phyloP scores from a whole-genome alignment of 1,140 invertebrate species.

The Campoletis sonorensis region DNA sequence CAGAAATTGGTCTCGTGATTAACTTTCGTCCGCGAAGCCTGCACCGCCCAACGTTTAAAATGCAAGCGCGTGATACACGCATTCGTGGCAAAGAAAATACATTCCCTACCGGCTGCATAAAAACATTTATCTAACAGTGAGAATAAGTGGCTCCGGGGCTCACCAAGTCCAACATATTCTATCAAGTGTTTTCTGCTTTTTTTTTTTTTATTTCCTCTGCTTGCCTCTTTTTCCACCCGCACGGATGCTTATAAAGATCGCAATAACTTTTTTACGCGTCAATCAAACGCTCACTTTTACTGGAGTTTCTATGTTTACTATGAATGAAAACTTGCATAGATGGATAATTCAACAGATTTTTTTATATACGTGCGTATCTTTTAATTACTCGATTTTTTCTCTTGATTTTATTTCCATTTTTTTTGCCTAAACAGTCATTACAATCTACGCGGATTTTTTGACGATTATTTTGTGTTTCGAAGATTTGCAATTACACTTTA shows the following conservation, averaged over 20 bases:
- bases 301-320: background rate
- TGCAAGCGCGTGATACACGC: background rate
- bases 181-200: background rate
- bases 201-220: slow-evolving; percentile 7
- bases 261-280: background rate
- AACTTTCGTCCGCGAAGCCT: slow-evolving; percentile 5
- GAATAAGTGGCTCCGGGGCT: slow-evolving; percentile 15
- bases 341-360: no score
- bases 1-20: slow-evolving; percentile 24
- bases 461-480: no score
- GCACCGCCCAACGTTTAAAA: slow-evolving; percentile 17
- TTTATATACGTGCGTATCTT: no score
- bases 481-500: no score
- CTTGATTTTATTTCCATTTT: no score
- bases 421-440: no score
- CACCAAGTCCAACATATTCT: background rate
- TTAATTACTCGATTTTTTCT: no score
- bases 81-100: slow-evolving; percentile 1
- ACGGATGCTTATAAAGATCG: background rate
- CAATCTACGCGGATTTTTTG: no score
- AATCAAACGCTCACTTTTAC: slow-evolving; percentile 1
- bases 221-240: background rate
- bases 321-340: no score
- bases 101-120: background rate
- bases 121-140: slow-evolving; percentile 11